Base-by-base conservation (phyloP, 2,797 vertebrate genomes). In the Anabacerthia variegaticeps region DNA sequence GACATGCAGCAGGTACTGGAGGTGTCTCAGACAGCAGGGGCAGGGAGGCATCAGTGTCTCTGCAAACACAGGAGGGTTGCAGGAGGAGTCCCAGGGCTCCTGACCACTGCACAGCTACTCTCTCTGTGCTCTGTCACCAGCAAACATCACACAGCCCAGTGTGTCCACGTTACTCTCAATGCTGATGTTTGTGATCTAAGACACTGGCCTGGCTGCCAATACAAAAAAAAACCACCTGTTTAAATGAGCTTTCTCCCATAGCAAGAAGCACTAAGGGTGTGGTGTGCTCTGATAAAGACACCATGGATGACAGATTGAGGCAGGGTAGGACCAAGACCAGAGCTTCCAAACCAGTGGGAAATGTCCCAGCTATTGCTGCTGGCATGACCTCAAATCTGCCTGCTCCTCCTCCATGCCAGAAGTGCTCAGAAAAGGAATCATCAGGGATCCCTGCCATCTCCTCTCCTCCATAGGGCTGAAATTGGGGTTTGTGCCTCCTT, bases 111-210 rank as follows among this genome's bases (percentile, higher is more conserved):
- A 37, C 28, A 32, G 24, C 10, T 24, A 0, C 22, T 32, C 2
- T 20, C 37, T 39, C 32, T 30, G 46, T 36, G 63, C 34, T 32
- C 51, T 69, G 37, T 22, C 18, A 46, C 32, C 59, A 39, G 59
- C 66, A 79, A 54, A 13, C 4, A 24, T 43, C 7, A 3, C 28
- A 1, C 21, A 36, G 67, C 39, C 37, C 23, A 0, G 5, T 0
- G 5, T 4, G 69, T 36, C 28, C 51, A 2, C 0, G 1, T 0
- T 3, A 2, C 10, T 24, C 52, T 48, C 52, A 62, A 3, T 23
- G 4, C 21, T n/a, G 71, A 20, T 4, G 1, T 2, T 22, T 10
- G 5, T 10, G 58, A 19, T 32, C 30, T 19, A 16, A 18, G 24
- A 7, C 24, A 0, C 17, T 20, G 54, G 6, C 39, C 37, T 72